Evolutionary conservation across 2,888 invertebrate genomes (phyloP).

Genomic region (Troilus luridus): DNA sequence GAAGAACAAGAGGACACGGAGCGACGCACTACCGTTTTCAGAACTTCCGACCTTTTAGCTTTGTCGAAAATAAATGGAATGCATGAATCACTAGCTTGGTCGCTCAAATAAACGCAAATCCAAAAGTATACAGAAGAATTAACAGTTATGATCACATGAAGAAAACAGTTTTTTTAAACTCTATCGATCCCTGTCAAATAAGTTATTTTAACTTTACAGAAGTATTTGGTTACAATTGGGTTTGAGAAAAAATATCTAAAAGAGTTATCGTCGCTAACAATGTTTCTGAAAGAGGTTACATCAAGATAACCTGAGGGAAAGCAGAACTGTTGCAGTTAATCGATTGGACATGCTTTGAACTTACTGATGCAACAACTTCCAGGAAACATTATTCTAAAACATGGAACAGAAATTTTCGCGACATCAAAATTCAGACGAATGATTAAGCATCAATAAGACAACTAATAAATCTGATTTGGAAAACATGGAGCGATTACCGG

Average conservation of each 20-base stretch:
- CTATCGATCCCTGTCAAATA: neutral
- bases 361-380: neutral
- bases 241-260: neutral
- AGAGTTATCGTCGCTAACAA: neutral
- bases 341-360: neutral
- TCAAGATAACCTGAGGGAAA: neutral
- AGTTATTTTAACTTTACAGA: neutral
- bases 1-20: conserved; percentile 22
- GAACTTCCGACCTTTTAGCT: neutral
- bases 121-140: neutral
- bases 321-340: neutral
- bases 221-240: neutral
- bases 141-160: neutral
- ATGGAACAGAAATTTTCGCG: neutral
- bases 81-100: neutral
- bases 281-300: neutral
- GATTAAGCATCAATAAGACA: neutral
- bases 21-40: conserved; percentile 13
- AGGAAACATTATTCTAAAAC: neutral
- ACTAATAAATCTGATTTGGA: neutral
- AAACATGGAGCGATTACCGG: neutral
- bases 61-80: neutral
- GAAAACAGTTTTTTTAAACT: too few species aligned
- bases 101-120: neutral
- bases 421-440: neutral